phyloP scores from a whole-genome alignment of 2,888 invertebrate species.

The Congeria kusceri region DNA sequence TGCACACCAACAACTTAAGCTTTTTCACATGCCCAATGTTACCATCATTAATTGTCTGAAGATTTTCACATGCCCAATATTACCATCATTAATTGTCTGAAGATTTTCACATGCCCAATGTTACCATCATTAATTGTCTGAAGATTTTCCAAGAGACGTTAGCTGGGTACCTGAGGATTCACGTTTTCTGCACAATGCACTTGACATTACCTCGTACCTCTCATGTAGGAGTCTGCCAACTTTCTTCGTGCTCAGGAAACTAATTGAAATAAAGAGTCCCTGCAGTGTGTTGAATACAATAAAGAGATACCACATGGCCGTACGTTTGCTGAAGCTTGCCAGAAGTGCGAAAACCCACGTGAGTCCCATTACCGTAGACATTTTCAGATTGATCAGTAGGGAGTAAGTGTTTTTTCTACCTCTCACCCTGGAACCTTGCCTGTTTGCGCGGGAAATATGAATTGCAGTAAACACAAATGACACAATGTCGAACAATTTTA shows the following conservation, averaged over 20 bases:
- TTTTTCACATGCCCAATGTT: too few relatives aligned
- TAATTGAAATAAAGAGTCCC: constrained; percentile 87
- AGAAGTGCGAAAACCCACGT: constrained; percentile 86
- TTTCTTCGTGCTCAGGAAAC: constrained; percentile 80
- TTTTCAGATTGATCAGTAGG: constrained; percentile 68
- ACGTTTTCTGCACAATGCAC: not conserved
- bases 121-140: too few relatives aligned
- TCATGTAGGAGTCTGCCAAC: constrained; percentile 64
- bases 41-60: too few relatives aligned
- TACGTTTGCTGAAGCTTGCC: constrained; percentile 81
- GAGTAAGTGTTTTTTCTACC: constrained; percentile 49
- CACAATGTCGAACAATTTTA: constrained; percentile 86
- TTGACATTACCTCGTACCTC: constrained; percentile 30
- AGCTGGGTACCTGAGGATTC: constrained; percentile 11
- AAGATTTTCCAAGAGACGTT: constrained; percentile 6
- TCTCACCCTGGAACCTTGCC: constrained; percentile 46
- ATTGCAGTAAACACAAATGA: constrained; percentile 87
- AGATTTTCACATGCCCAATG: too few relatives aligned
- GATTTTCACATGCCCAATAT: too few relatives aligned
- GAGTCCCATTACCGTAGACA: constrained; percentile 86
- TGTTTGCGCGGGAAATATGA: constrained; percentile 84
- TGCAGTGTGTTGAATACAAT: constrained; percentile 86
- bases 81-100: too few relatives aligned
- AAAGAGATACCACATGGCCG: constrained; percentile 86
- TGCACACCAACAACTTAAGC: too few relatives aligned